Base-by-base conservation (phyloP, 2,888 invertebrate genomes). In the Pachliopta kotzebuea region DNA sequence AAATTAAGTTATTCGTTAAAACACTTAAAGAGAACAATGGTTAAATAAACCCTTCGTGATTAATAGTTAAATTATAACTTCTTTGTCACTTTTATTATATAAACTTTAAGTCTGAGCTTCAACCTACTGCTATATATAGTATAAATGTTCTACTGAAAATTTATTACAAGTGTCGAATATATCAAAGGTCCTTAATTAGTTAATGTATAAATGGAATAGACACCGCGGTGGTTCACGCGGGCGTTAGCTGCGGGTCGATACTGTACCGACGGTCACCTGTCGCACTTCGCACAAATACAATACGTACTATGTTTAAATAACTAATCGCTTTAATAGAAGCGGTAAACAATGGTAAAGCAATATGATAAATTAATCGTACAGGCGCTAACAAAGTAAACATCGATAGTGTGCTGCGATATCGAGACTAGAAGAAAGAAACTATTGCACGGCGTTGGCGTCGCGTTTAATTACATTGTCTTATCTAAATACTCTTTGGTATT, bases 401-500 rank as follows among this genome's bases (percentile, higher is more conserved):
- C 53, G 50, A 59, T 49, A 23, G 23, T 62, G 31, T 57, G 56
- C 63, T 62, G 56, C 60, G 37, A 56, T 56, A n/a, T 42, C 37
- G 26, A 18, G 65, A 65, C 65, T 65, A 65, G 65, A 65, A 53
- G 24, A 54, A 58, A 62, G 29, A 26, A 60, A 56, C 24, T 63
- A 59, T 61, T 66, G 72, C 76, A 76, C 80, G 77, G 77, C 72
- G 72, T 76, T 6, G 74, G 20, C 24, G 26, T 55, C 45, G 76
- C 74, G 74, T 74, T 69, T 66, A 71, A 76, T 77, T 76, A 74
- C 74, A 79, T 70, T 74, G 74, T 72, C 52, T 9, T 76, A 67
- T 73, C 78, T 83, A 82, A 80, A 74, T 49, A 80, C 73, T 89
- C 90, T 90, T 90, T 90, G 90, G 90, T 90, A 84, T 83, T 78